phyloP scores from a whole-genome alignment of 2,888 invertebrate species.

The Parthenolecanium corni region DNA sequence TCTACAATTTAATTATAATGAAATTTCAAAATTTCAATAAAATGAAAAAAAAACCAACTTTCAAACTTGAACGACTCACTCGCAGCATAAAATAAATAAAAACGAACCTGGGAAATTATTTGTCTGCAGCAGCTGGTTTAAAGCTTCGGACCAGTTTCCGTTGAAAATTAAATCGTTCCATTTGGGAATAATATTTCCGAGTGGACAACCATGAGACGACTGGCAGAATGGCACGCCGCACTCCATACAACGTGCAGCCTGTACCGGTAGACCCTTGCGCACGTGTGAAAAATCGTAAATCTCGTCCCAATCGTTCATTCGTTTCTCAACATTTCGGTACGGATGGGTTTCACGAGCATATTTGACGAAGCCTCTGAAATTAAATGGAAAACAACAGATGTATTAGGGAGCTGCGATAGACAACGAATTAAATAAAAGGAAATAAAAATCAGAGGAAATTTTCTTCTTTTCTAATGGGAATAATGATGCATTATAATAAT shows the following conservation, averaged over 20 bases:
- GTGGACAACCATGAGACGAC: conserved; percentile 86
- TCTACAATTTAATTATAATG: too few relatives aligned
- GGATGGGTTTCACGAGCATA: conserved; percentile 78
- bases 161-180: conserved; percentile 97
- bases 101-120: conserved; percentile 96
- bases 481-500: too few relatives aligned
- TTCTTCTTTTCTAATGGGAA: too few relatives aligned
- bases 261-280: conserved; percentile 73
- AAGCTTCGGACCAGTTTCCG: conserved; percentile 86
- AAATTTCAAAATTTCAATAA: too few relatives aligned
- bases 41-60: too few relatives aligned
- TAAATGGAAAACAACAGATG: conserved; percentile 5
- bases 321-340: conserved; percentile 74
- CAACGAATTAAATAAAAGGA: too few relatives aligned
- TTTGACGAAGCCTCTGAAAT: conserved; percentile 79
- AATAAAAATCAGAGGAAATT: too few relatives aligned
- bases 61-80: too few relatives aligned
- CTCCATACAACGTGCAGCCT: conserved; percentile 96
- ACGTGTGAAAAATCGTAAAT: conserved; percentile 81
- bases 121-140: conserved; percentile 85
- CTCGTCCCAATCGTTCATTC: conserved; percentile 92
- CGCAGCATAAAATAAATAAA: too few relatives aligned
- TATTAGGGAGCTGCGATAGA: too few relatives aligned
- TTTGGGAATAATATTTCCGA: conserved; percentile 97
- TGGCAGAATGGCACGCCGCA: conserved; percentile 99